These are phyloP conservation scores for Zenarchopterus dispar DNA, from an alignment of 2,797 vertebrate species.

Conservation along the genomic window DNA sequence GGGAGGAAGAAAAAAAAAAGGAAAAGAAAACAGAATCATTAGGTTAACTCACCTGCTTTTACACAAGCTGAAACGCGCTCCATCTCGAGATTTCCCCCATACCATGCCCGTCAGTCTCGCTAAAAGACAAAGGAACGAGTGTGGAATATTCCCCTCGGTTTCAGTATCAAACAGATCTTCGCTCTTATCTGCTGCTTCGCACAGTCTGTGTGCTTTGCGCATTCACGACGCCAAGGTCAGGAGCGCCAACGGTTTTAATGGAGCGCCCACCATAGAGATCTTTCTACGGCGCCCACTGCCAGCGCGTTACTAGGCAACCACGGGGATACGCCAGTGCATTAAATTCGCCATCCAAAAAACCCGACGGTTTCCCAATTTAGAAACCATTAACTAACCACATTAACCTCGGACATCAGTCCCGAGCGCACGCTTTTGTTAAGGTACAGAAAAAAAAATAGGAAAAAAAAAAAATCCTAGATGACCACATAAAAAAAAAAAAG, in stretches of 20 bases:
- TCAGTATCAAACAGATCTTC: conserved; percentile 65
- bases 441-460: not conserved
- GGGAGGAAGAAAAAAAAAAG: not conserved
- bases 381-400: conserved; percentile 67
- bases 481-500: conserved; percentile 36
- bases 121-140: conserved; percentile 35
- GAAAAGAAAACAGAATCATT: conserved; percentile 26
- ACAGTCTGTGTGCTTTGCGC: conserved; percentile 79
- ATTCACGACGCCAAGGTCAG: conserved; percentile 87
- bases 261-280: conserved; percentile 79
- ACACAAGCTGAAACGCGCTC: conserved; percentile 63
- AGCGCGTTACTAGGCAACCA: conserved; percentile 85
- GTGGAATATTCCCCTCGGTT: conserved; percentile 37
- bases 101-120: conserved; percentile 50
- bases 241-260: conserved; percentile 82
- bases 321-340: conserved; percentile 79
- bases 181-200: conserved; percentile 75
- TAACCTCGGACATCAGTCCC: conserved; percentile 47
- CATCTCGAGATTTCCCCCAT: conserved; percentile 68
- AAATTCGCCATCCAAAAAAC: conserved; percentile 63
- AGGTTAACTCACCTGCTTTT: conserved; percentile 79
- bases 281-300: conserved; percentile 81
- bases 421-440: not conserved
- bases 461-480: conserved; percentile 19
- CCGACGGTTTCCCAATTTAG: conserved; percentile 71